phyloP scores from a whole-genome alignment of 2,888 invertebrate genomes.

The Dryomyza anilis region DNA sequence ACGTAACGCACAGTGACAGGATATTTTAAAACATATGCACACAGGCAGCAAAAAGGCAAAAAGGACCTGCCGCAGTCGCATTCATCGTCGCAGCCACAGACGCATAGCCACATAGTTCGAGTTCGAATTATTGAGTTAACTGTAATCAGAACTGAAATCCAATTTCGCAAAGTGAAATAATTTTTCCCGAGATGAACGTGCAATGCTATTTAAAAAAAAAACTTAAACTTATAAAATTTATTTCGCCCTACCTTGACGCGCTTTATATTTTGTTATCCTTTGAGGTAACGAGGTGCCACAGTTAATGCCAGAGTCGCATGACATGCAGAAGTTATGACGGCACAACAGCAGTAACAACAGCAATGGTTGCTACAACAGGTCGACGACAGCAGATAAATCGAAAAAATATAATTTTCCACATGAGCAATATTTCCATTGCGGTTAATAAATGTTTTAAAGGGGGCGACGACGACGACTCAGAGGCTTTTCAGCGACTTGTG shows the following conservation, averaged over 20 bases:
- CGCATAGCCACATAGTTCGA: background rate
- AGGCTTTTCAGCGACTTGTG: too few species aligned
- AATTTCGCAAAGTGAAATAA: constrained; percentile 23
- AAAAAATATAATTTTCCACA: constrained; percentile 34
- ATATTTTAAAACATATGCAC: background rate
- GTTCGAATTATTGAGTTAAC: constrained; percentile 30
- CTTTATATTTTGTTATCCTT: background rate
- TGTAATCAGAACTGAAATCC: constrained; percentile 29
- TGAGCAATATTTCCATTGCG: constrained; percentile 10
- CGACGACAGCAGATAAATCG: constrained; percentile 26
- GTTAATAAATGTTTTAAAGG: background rate
- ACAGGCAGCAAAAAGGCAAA: background rate
- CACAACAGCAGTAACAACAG: background rate
- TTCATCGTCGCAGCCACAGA: background rate
- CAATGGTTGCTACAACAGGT: background rate
- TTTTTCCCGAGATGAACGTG: too few species aligned
- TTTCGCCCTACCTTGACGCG: background rate
- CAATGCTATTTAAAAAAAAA: background rate
- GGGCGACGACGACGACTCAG: background rate
- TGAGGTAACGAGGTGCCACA: background rate
- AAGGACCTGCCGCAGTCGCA: too few species aligned
- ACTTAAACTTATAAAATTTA: background rate
- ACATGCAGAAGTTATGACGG: background rate
- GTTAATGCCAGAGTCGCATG: too few species aligned
- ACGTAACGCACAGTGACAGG: constrained; percentile 1